phyloP scores from a whole-genome alignment of 1,140 invertebrate species.

The Nasonia vitripennis region DNA sequence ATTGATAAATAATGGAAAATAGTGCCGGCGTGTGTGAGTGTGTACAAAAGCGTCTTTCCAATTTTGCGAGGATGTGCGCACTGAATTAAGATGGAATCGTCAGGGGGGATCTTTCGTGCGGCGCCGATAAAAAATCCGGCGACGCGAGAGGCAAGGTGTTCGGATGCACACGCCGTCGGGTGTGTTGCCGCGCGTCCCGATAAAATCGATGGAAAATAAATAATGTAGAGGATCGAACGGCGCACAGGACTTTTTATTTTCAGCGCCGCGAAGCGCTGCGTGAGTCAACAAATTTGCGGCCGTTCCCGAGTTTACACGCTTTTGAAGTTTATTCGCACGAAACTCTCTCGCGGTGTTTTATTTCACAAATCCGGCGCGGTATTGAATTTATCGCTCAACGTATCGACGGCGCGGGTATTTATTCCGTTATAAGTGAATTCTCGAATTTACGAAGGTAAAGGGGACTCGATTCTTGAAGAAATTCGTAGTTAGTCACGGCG shows the following conservation, averaged over 20 bases:
- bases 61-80: constrained; percentile 57
- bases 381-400: background rate
- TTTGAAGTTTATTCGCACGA: constrained; percentile 24
- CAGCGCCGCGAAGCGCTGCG: background rate
- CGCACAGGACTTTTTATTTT: constrained; percentile 8
- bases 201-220: constrained; percentile 47
- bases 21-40: background rate
- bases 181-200: background rate
- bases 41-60: background rate
- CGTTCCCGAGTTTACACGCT: constrained; percentile 2
- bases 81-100: constrained; percentile 39
- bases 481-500: background rate
- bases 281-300: constrained; percentile 34
- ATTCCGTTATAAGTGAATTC: background rate
- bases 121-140: constrained; percentile 18
- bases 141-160: background rate
- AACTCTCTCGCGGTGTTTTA: background rate
- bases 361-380: background rate
- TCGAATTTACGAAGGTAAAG: background rate
- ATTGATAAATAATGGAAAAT: background rate
- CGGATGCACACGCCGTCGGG: background rate
- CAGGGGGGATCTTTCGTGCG: constrained; percentile 1
- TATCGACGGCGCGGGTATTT: background rate
- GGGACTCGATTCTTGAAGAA: background rate
- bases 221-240: background rate